Evolutionary conservation across 23 tunicate genomes (phyloP).

Genomic region (Styela plicata): DNA sequence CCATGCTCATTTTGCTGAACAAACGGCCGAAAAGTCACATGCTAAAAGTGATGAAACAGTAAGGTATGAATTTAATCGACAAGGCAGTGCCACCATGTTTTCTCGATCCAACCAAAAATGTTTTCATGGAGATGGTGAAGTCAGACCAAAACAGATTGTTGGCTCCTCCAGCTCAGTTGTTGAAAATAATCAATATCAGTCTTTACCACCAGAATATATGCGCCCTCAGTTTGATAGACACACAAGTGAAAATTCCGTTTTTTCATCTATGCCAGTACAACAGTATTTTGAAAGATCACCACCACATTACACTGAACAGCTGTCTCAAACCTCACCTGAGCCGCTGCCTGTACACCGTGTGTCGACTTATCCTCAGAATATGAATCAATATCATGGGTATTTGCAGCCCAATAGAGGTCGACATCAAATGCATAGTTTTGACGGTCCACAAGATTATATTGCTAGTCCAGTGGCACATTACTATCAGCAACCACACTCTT

Average conservation of each 20-base stretch:
- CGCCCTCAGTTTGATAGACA: background rate
- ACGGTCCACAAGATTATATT: background rate
- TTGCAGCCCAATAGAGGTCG: background rate
- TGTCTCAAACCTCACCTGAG: background rate
- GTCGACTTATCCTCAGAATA: background rate
- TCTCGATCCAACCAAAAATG: background rate
- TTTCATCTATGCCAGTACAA: background rate
- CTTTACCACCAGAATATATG: conserved; percentile 7
- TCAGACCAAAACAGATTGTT: background rate
- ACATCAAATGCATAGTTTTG: background rate
- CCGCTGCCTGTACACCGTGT: background rate
- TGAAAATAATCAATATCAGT: background rate
- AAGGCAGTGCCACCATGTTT: conserved; percentile 1
- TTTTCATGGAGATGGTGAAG: background rate
- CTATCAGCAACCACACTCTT: background rate
- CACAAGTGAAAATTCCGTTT: background rate
- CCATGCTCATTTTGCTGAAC: background rate
- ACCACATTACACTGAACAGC: background rate
- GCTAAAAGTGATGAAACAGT: background rate
- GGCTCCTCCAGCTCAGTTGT: background rate
- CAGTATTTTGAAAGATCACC: conserved; percentile 3
- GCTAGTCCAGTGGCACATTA: background rate
- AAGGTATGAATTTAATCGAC: background rate
- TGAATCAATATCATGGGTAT: background rate
- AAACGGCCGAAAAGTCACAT: background rate